These are phyloP conservation scores for Villa cingulata DNA, from an alignment of 2,888 invertebrate genomes.

Conservation along the genomic window DNA sequence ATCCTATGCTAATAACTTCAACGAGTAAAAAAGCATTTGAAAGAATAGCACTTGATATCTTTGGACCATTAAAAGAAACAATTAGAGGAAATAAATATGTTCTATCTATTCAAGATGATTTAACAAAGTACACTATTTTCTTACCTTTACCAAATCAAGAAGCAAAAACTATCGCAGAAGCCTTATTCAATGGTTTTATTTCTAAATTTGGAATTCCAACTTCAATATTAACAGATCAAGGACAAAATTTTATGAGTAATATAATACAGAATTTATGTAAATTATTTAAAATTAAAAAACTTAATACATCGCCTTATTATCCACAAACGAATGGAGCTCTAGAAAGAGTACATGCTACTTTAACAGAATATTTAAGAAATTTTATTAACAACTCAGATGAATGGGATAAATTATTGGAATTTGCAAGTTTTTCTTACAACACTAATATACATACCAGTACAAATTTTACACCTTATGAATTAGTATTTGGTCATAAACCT, in stretches of 20 bases:
- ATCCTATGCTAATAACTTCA: constrained; percentile 6
- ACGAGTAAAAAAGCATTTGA: neutral
- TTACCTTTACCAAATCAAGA: constrained; percentile 6
- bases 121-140: neutral
- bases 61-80: neutral
- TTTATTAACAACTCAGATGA: neutral
- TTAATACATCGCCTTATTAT: constrained; percentile 4
- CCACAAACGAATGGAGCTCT: constrained; percentile 18
- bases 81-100: constrained; percentile 1
- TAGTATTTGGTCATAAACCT: neutral
- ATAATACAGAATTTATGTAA: constrained; percentile 15
- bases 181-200: neutral
- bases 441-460: neutral
- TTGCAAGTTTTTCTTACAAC: neutral
- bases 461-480: neutral
- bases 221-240: neutral
- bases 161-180: constrained; percentile 6
- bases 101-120: neutral
- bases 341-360: constrained; percentile 16
- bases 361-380: constrained; percentile 6
- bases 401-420: neutral
- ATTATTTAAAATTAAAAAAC: neutral
- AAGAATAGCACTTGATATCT: neutral
- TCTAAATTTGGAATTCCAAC: neutral
- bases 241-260: neutral